Evolutionary conservation across 23 tunicate genomes (phyloP), one percentile per base, ranked within the genome.

Genomic region (Diplosoma virens): DNA sequence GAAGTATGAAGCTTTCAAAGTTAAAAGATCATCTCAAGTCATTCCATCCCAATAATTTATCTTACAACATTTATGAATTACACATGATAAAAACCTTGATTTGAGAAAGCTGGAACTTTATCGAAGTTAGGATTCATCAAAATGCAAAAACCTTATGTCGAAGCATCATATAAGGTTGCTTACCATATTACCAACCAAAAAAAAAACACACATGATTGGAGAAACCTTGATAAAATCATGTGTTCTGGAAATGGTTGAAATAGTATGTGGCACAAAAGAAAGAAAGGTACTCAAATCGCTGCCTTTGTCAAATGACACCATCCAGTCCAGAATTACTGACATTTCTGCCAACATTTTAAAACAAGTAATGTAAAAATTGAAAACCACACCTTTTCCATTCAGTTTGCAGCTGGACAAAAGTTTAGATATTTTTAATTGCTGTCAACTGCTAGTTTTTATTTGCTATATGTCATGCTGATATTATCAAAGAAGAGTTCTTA

Each of bases 81-180:
- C 54, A 25, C 54, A 35, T 28, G 26, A 68, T n/a, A 37, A 23
- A 37, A 68, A 37, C 55, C 75, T 68, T 25, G 53, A 34, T 68
- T 68, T 68, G 75, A 68, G 75, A 68, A 68, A 68, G 55, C 75
- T 33, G 75, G 75, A 37, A 68, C 75, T 68, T 63, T 63, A 37
- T 55, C 55, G 27, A 68, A 68, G 54, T 22, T 11, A 4, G 75
- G 75, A 37, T 68, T 68, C 36, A 37, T 68, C 54, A 68, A 54
- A 68, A 68, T 25, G 54, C 75, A 68, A 23, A 68, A 68, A 26
- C 81, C 50, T 29, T 45, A 7, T 50, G 73, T 76, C 73, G 71
- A 48, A 76, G 81, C 81, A 60, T 76, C 81, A 25, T 76, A 76
- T 58, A 50, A 76, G 56, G 73, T 76, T 76, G 71, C 81, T 21